phyloP scores from a whole-genome alignment of 2,888 invertebrate species.

The Agrochola macilenta region DNA sequence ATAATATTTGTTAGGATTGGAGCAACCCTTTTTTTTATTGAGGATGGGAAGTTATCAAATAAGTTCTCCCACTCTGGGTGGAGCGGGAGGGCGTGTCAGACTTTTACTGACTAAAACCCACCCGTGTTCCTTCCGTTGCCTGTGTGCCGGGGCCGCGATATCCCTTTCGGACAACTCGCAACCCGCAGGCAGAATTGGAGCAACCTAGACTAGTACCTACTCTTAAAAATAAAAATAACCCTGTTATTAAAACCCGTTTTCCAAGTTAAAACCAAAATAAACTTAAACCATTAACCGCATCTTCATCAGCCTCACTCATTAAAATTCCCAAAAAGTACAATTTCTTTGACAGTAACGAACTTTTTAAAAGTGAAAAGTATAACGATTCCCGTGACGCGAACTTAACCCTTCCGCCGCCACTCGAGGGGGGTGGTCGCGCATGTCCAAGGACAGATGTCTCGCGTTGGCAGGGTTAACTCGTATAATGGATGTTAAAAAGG shows the following conservation, averaged over 20 bases:
- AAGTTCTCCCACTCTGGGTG: too few relatives aligned
- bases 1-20: too few relatives aligned
- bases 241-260: not conserved
- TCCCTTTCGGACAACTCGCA: too few relatives aligned
- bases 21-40: too few relatives aligned
- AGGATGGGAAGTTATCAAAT: too few relatives aligned
- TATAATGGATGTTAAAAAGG: slow-evolving; percentile 55
- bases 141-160: too few relatives aligned
- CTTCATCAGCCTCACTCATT: slow-evolving; percentile 38
- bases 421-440: slow-evolving; percentile 55
- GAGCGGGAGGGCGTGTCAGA: too few relatives aligned
- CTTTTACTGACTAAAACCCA: too few relatives aligned
- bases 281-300: slow-evolving; percentile 11
- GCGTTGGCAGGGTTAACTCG: slow-evolving; percentile 50
- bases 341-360: slow-evolving; percentile 37
- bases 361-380: slow-evolving; percentile 44
- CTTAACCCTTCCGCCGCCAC: slow-evolving; percentile 53
- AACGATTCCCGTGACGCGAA: slow-evolving; percentile 61
- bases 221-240: not conserved
- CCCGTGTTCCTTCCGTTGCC: too few relatives aligned
- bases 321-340: slow-evolving; percentile 54
- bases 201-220: not conserved
- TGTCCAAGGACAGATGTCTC: slow-evolving; percentile 64
- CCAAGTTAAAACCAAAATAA: slow-evolving; percentile 1
- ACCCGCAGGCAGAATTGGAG: too few relatives aligned